These are phyloP conservation scores for Conus betulinus DNA, from an alignment of 1,140 invertebrate species.

Conservation along the genomic window DNA sequence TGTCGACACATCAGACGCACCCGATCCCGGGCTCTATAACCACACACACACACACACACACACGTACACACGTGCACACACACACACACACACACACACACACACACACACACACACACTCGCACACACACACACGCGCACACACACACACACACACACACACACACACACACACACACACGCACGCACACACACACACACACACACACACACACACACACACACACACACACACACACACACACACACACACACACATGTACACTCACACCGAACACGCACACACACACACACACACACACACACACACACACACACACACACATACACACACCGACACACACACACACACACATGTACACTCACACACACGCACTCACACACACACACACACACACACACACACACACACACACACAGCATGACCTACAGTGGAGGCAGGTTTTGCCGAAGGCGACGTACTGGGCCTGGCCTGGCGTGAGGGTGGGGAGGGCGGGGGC, in stretches of 20 bases:
- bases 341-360: background rate
- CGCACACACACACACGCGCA: background rate
- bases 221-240: background rate
- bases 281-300: background rate
- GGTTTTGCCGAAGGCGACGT: constrained; percentile 9
- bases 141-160: constrained; percentile 18
- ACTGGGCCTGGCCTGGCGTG: background rate
- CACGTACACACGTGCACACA: constrained; percentile 21
- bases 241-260: constrained; percentile 10
- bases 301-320: background rate
- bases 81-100: constrained; percentile 21
- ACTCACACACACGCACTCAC: background rate
- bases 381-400: constrained; percentile 3
- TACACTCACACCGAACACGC: background rate
- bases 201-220: background rate
- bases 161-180: background rate
- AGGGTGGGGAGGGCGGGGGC: background rate
- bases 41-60: constrained; percentile 29
- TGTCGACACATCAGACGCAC: too few relatives aligned
- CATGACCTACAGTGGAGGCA: constrained; percentile 28
- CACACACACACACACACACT: constrained; percentile 7
- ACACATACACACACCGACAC: background rate
- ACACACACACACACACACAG: background rate
- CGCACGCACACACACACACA: constrained; percentile 10
- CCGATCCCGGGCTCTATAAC: background rate